A percentile compares a stretch with the other conserved stretches of the same genome.
phyloP scores from a whole-genome alignment of 2,888 invertebrate genomes.

The Epinotia nisella region DNA sequence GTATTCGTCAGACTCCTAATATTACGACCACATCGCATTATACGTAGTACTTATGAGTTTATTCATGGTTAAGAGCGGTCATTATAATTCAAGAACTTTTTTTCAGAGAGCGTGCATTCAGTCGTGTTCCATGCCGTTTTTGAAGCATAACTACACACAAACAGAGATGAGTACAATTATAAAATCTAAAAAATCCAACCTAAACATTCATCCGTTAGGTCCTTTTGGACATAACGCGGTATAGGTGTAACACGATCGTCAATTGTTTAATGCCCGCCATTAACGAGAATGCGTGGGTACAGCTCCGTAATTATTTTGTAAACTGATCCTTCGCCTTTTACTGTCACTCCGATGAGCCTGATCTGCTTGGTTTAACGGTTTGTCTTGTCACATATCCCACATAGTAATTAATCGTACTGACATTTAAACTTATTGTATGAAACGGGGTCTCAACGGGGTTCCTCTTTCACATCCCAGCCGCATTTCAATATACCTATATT shows the following conservation, averaged over 20 bases:
- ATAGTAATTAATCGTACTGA: not conserved
- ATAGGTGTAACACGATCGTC: conserved; percentile 7
- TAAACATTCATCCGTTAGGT: not conserved
- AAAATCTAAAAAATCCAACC: no score
- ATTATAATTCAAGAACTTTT: no score
- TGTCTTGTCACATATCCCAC: not conserved
- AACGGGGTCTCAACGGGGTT: not conserved
- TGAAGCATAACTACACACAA: no score
- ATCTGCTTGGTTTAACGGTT: not conserved
- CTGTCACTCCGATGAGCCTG: not conserved
- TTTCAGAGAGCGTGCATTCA: no score
- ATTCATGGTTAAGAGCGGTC: no score
- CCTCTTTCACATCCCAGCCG: not conserved
- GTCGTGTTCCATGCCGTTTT: no score
- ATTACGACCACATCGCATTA: no score
- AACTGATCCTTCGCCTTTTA: conserved; percentile 17
- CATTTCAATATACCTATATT: not conserved
- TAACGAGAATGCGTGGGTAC: conserved; percentile 17
- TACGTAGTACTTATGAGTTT: no score
- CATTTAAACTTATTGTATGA: not conserved
- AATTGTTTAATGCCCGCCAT: conserved; percentile 25
- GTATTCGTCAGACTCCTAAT: no score
- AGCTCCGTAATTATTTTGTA: conserved; percentile 12
- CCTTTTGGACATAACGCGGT: not conserved
- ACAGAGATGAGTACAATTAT: no score